A percentile compares a stretch with the other conserved stretches of the same genome.
These are phyloP conservation scores for Philopedon plagiatum DNA, from an alignment of 2,888 invertebrate species.

Conservation along the genomic window DNA sequence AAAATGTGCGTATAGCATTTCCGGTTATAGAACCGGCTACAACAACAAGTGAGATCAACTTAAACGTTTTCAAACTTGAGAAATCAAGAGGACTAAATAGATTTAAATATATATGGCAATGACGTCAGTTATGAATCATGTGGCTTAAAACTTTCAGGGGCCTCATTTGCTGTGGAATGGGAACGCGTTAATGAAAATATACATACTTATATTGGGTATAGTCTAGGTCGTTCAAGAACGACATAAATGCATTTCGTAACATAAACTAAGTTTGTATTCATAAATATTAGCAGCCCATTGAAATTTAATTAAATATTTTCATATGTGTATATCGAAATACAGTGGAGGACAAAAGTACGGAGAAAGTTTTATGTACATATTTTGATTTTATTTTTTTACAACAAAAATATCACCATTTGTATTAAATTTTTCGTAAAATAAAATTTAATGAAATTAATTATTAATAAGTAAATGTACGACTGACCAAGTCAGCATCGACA, in stretches of 20 bases:
- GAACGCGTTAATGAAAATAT: constrained; percentile 45
- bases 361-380: background rate
- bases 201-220: constrained; percentile 35
- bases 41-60: constrained; percentile 19
- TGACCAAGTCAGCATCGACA: no score
- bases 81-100: constrained; percentile 39
- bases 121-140: constrained; percentile 45
- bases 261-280: background rate
- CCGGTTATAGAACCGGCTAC: constrained; percentile 23
- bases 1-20: background rate
- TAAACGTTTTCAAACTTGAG: constrained; percentile 2
- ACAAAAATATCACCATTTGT: no score
- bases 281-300: background rate
- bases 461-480: no score
- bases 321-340: background rate
- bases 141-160: constrained; percentile 36
- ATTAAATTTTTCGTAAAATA: no score
- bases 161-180: constrained; percentile 35
- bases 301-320: background rate
- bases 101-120: constrained; percentile 40
- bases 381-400: background rate
- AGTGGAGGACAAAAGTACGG: background rate
- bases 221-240: constrained; percentile 21
- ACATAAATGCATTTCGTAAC: constrained; percentile 27
- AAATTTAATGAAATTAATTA: no score